Conservation (phyloP, 2,113 vertebrate genomes). For the Bagarius yarrelli region DNA sequence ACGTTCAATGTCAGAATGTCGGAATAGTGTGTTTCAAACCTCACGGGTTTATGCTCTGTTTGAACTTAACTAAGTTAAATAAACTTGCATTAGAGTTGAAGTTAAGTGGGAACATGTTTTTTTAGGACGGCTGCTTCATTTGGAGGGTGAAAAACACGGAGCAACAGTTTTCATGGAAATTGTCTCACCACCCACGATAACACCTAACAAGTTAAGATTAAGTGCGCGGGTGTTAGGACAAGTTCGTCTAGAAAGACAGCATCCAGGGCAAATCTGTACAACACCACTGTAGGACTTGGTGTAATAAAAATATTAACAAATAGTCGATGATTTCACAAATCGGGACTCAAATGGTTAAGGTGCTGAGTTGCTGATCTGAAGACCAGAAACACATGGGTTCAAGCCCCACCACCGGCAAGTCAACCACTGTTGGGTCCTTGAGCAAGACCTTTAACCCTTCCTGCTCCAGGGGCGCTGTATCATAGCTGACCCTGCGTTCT, state of each 20-base stretch:
- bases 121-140: neutral
- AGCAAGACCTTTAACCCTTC: too few species aligned
- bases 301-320: neutral
- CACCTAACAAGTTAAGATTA: neutral
- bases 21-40: neutral
- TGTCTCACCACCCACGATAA: neutral
- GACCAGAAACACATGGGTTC: too few species aligned
- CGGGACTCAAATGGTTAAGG: too few species aligned
- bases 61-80: neutral
- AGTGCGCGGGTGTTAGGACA: neutral
- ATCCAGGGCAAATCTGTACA: neutral
- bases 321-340: neutral
- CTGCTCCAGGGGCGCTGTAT: too few species aligned
- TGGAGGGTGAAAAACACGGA: constrained; percentile 4
- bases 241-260: neutral
- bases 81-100: neutral
- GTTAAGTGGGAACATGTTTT: neutral
- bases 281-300: neutral
- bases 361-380: too few species aligned
- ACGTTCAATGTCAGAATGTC: neutral
- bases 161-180: neutral
- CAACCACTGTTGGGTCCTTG: too few species aligned
- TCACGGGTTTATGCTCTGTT: neutral
- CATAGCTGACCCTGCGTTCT: too few species aligned
- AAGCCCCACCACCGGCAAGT: too few species aligned